Evolutionary conservation across 1,140 invertebrate genomes (phyloP).

Genomic region (Chelonus insularis): DNA sequence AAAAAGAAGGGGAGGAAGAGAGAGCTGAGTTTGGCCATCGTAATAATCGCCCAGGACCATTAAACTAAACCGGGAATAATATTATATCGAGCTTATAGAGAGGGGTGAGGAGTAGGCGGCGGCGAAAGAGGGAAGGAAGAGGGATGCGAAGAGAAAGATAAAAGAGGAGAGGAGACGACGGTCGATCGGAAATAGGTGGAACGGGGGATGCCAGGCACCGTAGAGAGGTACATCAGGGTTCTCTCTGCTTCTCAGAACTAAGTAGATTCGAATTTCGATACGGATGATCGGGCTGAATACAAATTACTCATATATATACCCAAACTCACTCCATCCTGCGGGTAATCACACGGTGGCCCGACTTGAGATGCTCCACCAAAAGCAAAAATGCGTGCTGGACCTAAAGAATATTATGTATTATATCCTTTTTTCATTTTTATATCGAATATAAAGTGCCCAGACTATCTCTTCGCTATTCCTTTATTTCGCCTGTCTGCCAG

Average conservation of each 20-base stretch:
- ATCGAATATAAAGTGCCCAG: slow-evolving; percentile 27
- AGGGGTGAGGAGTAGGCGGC: slow-evolving; percentile 38
- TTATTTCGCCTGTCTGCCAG: background rate
- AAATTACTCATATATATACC: slow-evolving; percentile 62
- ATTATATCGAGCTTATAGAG: slow-evolving; percentile 57
- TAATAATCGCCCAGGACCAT: slow-evolving; percentile 61
- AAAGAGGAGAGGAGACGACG: slow-evolving; percentile 17
- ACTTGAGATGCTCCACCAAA: slow-evolving; percentile 43
- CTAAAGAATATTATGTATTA: slow-evolving; percentile 11
- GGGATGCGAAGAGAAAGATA: slow-evolving; percentile 16
- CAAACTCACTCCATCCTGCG: slow-evolving; percentile 36
- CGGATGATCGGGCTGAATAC: slow-evolving; percentile 62
- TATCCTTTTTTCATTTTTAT: slow-evolving; percentile 12
- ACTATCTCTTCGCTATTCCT: slow-evolving; percentile 1
- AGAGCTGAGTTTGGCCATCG: slow-evolving; percentile 34
- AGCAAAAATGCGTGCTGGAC: slow-evolving; percentile 45
- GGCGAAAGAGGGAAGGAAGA: slow-evolving; percentile 30
- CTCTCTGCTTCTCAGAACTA: slow-evolving; percentile 57
- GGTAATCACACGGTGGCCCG: slow-evolving; percentile 60
- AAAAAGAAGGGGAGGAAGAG: slow-evolving; percentile 22
- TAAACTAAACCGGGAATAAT: slow-evolving; percentile 63
- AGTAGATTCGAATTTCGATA: slow-evolving; percentile 64
- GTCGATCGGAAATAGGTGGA: slow-evolving; percentile 26
- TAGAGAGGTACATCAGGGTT: slow-evolving; percentile 14
- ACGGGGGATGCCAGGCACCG: slow-evolving; percentile 27